Evolutionary conservation across 2,797 vertebrate genomes (phyloP), one percentile per base, ranked within the genome.

Genomic region (Sitta carolinensis): DNA sequence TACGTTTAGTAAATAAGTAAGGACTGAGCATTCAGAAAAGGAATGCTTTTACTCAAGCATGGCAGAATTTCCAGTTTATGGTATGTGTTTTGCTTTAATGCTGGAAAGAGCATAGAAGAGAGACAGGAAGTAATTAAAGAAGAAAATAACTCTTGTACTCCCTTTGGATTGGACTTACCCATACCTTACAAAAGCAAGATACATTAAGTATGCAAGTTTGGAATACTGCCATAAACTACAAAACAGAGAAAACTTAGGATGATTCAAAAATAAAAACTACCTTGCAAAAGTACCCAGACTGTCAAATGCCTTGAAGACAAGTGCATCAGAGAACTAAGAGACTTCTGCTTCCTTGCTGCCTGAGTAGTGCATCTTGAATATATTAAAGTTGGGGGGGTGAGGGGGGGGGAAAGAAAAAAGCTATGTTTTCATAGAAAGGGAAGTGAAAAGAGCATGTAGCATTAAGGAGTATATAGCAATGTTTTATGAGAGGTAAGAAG

Each of bases 1-100:
- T 76, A 88, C 83, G 16, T 90, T 94, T 87, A 90, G 84, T 85
- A 83, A 89, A 48, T 76, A 86, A 93, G 17, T 72, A 81, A 78
- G 70, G 63, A 74, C 63, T 82, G 22, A 87, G 22, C 63, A 64
- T 87, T 81, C 77, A 68, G 67, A 94, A 94, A 84, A 94, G 89
- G 27, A 95, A 51, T 87, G n/a, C 59, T 81, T 91, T 88, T 73
- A 67, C 26, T 94, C 69, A 81, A 9, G 23, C 9, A 4, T 27
- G 42, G 23, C 76, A 72, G 62, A 57, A 78, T 80, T 93, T 91
- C 32, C 45, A 64, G 34, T 80, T 64, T 42, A 32, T 70, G 38
- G 22, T 55, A 10, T 47, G 27, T 81, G 32, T 81, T 95, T 74
- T 82, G 34, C 34, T 75, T 67, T 74, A 54, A 67, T 54, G 57